These are phyloP conservation scores for Threskiornis aethiopicus DNA, from an alignment of 2,797 vertebrate genomes.

Conservation along the genomic window DNA sequence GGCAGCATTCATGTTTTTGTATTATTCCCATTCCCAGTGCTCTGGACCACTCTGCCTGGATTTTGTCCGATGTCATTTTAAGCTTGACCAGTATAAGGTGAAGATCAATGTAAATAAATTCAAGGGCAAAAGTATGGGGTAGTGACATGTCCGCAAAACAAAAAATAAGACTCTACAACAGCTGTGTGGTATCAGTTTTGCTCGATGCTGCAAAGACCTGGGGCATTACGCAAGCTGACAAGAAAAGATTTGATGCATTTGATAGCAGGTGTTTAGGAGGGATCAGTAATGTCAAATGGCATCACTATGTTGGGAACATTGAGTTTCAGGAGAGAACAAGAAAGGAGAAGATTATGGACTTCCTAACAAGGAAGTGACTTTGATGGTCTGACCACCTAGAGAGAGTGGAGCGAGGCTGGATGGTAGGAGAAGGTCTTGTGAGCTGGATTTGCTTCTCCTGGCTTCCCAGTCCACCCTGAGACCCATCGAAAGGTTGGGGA, in stretches of 20 bases:
- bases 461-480: background rate
- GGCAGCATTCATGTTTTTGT: background rate
- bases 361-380: constrained; percentile 52
- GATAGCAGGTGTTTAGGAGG: constrained; percentile 75
- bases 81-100: constrained; percentile 17
- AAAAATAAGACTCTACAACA: constrained; percentile 73
- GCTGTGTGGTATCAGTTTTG: constrained; percentile 77
- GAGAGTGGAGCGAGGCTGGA: background rate
- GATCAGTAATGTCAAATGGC: constrained; percentile 70
- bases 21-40: background rate
- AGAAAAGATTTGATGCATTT: constrained; percentile 77
- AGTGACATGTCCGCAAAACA: constrained; percentile 68
- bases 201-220: constrained; percentile 71
- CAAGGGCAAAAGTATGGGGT: constrained; percentile 69
- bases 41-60: background rate
- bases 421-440: background rate
- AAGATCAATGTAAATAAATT: constrained; percentile 61
- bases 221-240: constrained; percentile 73
- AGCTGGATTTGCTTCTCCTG: background rate
- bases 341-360: constrained; percentile 58
- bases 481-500: background rate
- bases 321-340: constrained; percentile 65
- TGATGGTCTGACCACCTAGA: background rate
- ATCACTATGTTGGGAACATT: constrained; percentile 55
- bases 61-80: constrained; percentile 22